These are phyloP conservation scores for Chouioia cunea DNA, from an alignment of 2,888 invertebrate species.

Conservation along the genomic window DNA sequence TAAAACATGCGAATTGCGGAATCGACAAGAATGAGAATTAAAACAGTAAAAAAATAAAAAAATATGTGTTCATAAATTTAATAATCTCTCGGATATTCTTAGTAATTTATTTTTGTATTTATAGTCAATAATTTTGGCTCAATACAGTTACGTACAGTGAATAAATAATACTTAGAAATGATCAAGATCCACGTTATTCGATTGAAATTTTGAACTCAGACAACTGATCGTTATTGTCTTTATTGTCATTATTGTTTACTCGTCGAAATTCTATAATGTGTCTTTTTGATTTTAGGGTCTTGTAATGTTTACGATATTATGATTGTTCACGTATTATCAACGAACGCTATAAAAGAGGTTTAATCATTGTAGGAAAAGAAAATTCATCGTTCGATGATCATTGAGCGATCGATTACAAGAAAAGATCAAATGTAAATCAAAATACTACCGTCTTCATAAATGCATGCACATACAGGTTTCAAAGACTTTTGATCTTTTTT, in stretches of 20 bases:
- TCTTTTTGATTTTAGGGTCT: constrained; percentile 19
- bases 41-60: constrained; percentile 59
- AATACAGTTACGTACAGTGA: not conserved
- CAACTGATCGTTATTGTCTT: no score
- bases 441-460: not conserved
- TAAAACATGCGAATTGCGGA: constrained; percentile 60
- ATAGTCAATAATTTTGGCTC: not conserved
- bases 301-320: constrained; percentile 23
- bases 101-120: constrained; percentile 1
- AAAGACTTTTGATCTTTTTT: constrained; percentile 38
- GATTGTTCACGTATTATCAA: constrained; percentile 17
- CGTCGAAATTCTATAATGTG: no score
- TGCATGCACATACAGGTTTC: not conserved
- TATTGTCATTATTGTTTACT: no score
- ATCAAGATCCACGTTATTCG: not conserved
- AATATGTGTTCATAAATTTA: constrained; percentile 48
- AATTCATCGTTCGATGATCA: not conserved
- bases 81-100: constrained; percentile 9
- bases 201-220: no score
- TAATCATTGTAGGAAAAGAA: constrained; percentile 3
- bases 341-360: constrained; percentile 28
- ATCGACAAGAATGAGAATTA: constrained; percentile 61
- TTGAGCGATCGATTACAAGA: not conserved
- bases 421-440: constrained; percentile 9
- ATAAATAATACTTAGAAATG: not conserved